Percentiles rank a stretch among this genome's conserved stretches.
Conservation (phyloP, 2,113 vertebrate species). For the Cololabis saira region DNA sequence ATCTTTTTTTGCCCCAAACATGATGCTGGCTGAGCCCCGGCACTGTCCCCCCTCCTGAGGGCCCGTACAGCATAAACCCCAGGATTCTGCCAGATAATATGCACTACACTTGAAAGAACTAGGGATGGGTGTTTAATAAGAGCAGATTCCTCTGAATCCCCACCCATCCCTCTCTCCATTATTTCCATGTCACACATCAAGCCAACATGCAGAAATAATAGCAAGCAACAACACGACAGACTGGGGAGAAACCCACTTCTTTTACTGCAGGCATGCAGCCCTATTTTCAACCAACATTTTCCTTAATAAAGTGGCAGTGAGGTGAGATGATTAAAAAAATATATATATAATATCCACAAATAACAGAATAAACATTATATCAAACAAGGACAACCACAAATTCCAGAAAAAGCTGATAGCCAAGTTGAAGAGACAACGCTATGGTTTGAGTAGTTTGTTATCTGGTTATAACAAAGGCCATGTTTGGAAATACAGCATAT, state of each 20-base stretch:
- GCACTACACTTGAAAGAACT: slow-evolving; percentile 23
- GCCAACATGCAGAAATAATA: slow-evolving; percentile 61
- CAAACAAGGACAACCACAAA: neutral
- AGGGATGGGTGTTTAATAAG: slow-evolving; percentile 5
- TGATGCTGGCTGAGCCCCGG: slow-evolving; percentile 22
- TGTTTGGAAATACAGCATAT: too few relatives aligned
- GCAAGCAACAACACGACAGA: slow-evolving; percentile 61
- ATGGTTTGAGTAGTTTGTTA: too few relatives aligned
- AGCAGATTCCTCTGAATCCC: slow-evolving; percentile 20
- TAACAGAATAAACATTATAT: neutral
- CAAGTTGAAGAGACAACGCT: neutral
- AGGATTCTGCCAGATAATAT: slow-evolving; percentile 24
- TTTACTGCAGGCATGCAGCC: slow-evolving; percentile 24
- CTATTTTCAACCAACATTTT: too few relatives aligned
- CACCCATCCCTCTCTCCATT: slow-evolving; percentile 41
- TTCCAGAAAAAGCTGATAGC: neutral
- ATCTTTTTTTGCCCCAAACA: slow-evolving; percentile 42
- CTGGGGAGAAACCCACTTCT: slow-evolving; percentile 37
- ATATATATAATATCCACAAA: too few relatives aligned
- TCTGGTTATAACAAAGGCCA: too few relatives aligned
- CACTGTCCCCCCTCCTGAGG: slow-evolving; percentile 20
- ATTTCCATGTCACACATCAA: slow-evolving; percentile 55
- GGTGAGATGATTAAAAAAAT: neutral
- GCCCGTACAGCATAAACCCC: slow-evolving; percentile 29
- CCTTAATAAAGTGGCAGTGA: neutral